Evolutionary conservation across 2,888 invertebrate genomes (phyloP).

Genomic region (Noctua janthe): DNA sequence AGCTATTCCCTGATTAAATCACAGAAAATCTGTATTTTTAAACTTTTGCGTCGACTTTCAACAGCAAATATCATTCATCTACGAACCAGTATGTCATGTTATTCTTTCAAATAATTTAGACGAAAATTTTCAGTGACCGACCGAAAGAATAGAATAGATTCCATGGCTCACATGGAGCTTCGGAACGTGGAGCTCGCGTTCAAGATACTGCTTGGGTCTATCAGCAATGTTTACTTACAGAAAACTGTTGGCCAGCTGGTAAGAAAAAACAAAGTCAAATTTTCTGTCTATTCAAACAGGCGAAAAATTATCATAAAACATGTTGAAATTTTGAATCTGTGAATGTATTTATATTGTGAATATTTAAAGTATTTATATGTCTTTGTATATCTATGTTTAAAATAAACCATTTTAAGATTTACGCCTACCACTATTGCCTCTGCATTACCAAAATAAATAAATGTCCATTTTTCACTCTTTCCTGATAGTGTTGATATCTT

Average conservation of each 20-base stretch:
- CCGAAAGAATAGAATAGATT: slow-evolving; percentile 80
- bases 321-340: background rate
- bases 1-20: background rate
- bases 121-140: slow-evolving; percentile 76
- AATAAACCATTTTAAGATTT: background rate
- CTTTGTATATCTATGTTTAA: too few relatives aligned
- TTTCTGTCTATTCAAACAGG: background rate
- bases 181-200: slow-evolving; percentile 81
- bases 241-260: slow-evolving; percentile 86
- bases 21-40: background rate
- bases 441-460: background rate
- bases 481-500: background rate
- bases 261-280: slow-evolving; percentile 30
- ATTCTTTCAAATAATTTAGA: background rate
- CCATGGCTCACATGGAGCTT: slow-evolving; percentile 75
- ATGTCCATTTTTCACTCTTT: background rate
- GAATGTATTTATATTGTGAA: background rate
- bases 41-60: background rate
- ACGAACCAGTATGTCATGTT: background rate
- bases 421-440: background rate
- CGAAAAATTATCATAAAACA: background rate
- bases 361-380: too few relatives aligned
- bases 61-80: background rate
- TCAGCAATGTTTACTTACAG: slow-evolving; percentile 75
- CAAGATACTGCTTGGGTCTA: slow-evolving; percentile 80